phyloP scores from a whole-genome alignment of 1,140 invertebrate species.

The Stegodyphus mimosarum region DNA sequence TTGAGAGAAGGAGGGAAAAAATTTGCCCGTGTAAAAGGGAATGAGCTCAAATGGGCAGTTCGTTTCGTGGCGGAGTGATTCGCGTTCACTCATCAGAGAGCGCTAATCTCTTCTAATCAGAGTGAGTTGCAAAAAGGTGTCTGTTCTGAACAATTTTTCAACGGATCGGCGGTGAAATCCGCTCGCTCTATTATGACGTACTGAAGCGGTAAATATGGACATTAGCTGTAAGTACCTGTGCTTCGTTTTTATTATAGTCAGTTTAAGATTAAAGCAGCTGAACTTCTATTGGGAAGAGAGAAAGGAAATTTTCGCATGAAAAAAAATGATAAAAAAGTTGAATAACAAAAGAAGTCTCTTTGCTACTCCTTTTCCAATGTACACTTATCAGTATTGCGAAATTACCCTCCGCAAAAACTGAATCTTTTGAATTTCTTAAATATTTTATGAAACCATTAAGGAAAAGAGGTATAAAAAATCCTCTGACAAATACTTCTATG shows the following conservation, averaged over 20 bases:
- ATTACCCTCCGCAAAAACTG: conserved; percentile 59
- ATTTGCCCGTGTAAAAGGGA: conserved; percentile 8
- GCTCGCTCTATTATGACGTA: conserved; percentile 58
- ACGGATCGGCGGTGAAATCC: conserved; percentile 2
- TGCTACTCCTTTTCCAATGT: conserved; percentile 51
- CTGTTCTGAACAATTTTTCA: conserved; percentile 16
- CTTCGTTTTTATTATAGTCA: conserved; percentile 60
- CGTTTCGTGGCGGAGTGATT: conserved; percentile 20
- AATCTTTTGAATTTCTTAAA: conserved; percentile 61
- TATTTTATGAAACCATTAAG: conserved; percentile 67
- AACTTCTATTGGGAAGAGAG: conserved; percentile 55
- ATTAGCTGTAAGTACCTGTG: conserved; percentile 60
- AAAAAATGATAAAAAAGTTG: conserved; percentile 16
- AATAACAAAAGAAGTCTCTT: conserved; percentile 56
- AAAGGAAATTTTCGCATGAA: conserved; percentile 33
- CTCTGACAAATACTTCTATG: conserved; percentile 48
- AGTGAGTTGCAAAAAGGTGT: conserved; percentile 43
- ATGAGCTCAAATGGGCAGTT: conserved; percentile 40
- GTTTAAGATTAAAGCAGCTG: conserved; percentile 58
- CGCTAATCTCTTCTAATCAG: conserved; percentile 60
- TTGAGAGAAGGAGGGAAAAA: conserved; percentile 19
- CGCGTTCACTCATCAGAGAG: conserved; percentile 38
- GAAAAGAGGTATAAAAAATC: conserved; percentile 38
- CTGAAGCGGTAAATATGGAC: conserved; percentile 62
- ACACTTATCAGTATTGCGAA: conserved; percentile 55